Base-by-base conservation (phyloP, 2,113 vertebrate species). In the Trogon melanurus region DNA sequence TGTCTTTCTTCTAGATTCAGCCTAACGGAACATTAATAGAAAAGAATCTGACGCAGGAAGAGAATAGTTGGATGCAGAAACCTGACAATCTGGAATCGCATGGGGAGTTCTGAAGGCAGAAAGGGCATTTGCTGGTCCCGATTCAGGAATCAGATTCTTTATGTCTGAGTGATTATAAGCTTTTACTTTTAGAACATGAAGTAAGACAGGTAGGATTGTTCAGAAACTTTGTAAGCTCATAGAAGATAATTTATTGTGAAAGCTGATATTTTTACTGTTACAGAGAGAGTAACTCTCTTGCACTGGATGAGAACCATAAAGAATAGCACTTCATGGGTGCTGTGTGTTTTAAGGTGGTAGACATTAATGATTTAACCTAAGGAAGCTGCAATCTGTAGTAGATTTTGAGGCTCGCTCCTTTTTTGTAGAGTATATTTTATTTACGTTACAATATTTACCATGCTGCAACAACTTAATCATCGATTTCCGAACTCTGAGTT, bases 1-100 rank as follows among this genome's bases (percentile, higher is more conserved):
- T 82, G 16, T 83, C 27, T 96, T 30, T 96, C 75, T 95, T 94
- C 48, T 74, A 98, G 97, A 89, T 98, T 88, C 96, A 91, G 47
- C 86, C 79, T n/a, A 90, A 88, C 66, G 87, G 47, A 72, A 91
- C 19, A 5, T n/a, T 73, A 25, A 0, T 4, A 17, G 82, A 51
- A 73, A 92, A 93, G 50, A 61, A 96, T 36, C 32, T 26, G 45
- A 45, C 69, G 14, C 91, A 89, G 76, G 91, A 72, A 7, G 83
- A 57, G 32, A 61, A 64, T 61, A 72, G 57, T 4, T 86, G 45
- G 70, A 79, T 70, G 34, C 89, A 94, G 57, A 79, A 78, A 51
- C 26, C 74, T n/a, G 65, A 86, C 73, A 72, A 74, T 82, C 72
- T 78, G 30, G 87, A 88, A 47, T 87, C 61, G 1, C 50, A 7